Conservation (phyloP, 2,888 invertebrate genomes). For the Parnassius smintheus region DNA sequence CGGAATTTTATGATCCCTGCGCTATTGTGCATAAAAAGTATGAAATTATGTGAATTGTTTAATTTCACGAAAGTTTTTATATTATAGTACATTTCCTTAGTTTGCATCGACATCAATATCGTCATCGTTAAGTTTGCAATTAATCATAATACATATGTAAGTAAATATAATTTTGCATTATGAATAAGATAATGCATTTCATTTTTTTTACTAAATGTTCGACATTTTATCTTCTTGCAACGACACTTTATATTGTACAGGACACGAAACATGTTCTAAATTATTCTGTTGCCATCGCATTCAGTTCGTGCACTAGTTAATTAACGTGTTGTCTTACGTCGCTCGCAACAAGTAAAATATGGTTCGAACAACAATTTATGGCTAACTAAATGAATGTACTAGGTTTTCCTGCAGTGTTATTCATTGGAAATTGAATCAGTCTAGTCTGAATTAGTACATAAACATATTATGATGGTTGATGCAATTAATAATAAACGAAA, state of each 20-base stretch:
- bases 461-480: no score
- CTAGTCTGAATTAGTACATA: not conserved
- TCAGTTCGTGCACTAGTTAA: conserved; percentile 13
- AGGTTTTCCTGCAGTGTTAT: conserved; percentile 6
- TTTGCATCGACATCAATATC: no score
- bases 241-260: not conserved
- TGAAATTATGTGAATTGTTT: conserved; percentile 15
- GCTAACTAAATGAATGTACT: conserved; percentile 8
- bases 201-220: no score
- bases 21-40: conserved; percentile 15
- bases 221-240: no score
- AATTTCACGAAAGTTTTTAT: conserved; percentile 5
- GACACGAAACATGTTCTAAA: not conserved
- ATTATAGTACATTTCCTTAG: not conserved
- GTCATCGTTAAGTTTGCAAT: no score
- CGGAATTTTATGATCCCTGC: conserved; percentile 21
- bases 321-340: conserved; percentile 20
- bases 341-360: conserved; percentile 14
- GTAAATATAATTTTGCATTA: no score
- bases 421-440: not conserved
- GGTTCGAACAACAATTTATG: conserved; percentile 8
- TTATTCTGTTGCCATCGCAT: conserved; percentile 4
- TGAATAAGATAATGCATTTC: no score
- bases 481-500: no score
- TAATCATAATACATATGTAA: no score